Evolutionary conservation across 2,888 invertebrate genomes (phyloP).

Genomic region (Conchocele bisecta): DNA sequence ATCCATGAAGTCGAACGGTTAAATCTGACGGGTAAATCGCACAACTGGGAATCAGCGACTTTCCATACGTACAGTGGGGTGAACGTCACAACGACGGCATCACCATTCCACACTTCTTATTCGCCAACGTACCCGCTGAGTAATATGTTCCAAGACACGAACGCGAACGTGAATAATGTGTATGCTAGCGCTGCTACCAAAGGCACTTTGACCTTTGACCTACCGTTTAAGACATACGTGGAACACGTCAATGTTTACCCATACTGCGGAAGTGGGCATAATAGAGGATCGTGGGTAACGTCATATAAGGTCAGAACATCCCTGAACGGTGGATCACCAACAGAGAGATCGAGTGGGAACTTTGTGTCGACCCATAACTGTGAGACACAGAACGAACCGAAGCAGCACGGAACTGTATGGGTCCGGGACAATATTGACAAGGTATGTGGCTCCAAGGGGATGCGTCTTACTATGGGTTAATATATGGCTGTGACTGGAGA

Average conservation of each 20-base stretch:
- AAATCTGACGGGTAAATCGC: conserved; percentile 36
- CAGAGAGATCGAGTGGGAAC: conserved; percentile 52
- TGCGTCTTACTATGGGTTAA: too few relatives aligned
- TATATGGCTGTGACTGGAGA: too few relatives aligned
- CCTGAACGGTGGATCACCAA: conserved; percentile 21
- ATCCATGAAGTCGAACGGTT: conserved; percentile 62
- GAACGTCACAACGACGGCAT: conserved; percentile 45
- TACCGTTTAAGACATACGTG: conserved; percentile 62
- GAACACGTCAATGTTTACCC: conserved; percentile 67
- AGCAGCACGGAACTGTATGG: conserved; percentile 59
- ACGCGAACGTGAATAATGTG: conserved; percentile 20
- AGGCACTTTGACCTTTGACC: conserved; percentile 52
- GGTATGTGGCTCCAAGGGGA: too few relatives aligned
- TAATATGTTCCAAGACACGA: conserved; percentile 26
- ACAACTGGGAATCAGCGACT: not conserved
- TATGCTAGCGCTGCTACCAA: conserved; percentile 20
- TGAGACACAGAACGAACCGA: conserved; percentile 49
- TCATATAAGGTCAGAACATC: conserved; percentile 44
- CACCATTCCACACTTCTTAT: conserved; percentile 28
- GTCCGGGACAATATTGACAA: conserved; percentile 58
- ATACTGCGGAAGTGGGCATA: conserved; percentile 40
- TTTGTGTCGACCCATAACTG: conserved; percentile 63
- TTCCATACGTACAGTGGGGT: conserved; percentile 58
- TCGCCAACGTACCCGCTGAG: conserved; percentile 26
- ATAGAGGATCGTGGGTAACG: conserved; percentile 18